Evolutionary conservation across 1,140 invertebrate species (phyloP).

Genomic region (Pentalonia nigronervosa): DNA sequence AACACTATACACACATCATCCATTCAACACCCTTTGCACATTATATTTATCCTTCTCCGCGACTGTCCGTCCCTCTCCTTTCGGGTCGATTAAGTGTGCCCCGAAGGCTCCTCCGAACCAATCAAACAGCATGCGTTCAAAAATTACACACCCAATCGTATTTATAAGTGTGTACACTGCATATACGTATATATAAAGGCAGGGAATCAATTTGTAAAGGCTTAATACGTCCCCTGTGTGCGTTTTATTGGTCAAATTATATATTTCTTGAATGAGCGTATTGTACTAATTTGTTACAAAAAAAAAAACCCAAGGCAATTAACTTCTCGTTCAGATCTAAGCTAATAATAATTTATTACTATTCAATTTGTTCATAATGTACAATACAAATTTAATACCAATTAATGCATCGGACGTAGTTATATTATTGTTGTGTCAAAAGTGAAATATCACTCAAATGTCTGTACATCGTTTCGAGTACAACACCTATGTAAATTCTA

Average conservation of each 20-base stretch:
- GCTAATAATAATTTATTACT: neutral
- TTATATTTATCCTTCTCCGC: constrained; percentile 49
- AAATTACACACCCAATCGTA: constrained; percentile 55
- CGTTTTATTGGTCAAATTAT: constrained; percentile 39
- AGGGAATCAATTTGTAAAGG: constrained; percentile 48
- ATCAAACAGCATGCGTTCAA: constrained; percentile 54
- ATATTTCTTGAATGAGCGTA: constrained; percentile 7
- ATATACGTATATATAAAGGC: neutral
- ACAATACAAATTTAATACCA: neutral
- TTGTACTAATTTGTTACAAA: neutral
- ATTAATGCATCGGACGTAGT: neutral
- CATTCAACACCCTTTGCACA: constrained; percentile 49
- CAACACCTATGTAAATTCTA: too few species aligned
- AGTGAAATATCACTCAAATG: too few species aligned
- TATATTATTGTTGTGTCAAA: too few species aligned
- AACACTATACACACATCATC: constrained; percentile 22
- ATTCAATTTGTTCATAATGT: too few species aligned
- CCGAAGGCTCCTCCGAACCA: constrained; percentile 49
- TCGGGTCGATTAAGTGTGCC: constrained; percentile 55
- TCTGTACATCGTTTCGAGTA: too few species aligned
- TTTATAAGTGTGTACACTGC: neutral
- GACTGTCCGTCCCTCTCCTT: constrained; percentile 5
- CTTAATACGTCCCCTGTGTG: constrained; percentile 45
- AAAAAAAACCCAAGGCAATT: neutral
- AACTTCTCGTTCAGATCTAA: neutral